A percentile compares a stretch with the other conserved stretches of the same genome.
Conservation (phyloP, 2,888 invertebrate genomes). For the Lacanobia wlatinum region DNA sequence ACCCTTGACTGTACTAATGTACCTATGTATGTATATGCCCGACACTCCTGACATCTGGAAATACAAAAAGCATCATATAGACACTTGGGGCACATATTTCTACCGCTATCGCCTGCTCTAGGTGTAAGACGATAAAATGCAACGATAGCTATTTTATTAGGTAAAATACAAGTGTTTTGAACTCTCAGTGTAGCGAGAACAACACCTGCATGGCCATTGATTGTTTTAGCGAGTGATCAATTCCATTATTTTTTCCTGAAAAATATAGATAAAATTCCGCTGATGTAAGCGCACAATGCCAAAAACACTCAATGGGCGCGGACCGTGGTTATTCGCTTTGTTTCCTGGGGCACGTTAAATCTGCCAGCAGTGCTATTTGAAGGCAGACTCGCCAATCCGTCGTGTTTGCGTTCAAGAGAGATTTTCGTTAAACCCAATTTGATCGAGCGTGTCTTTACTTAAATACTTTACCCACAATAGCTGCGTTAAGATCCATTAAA, state of each 20-base stretch:
- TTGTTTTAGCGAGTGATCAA: slow-evolving; percentile 2
- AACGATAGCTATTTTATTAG: slow-evolving; percentile 19
- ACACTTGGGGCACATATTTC: slow-evolving; percentile 18
- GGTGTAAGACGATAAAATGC: slow-evolving; percentile 31
- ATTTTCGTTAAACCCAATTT: slow-evolving; percentile 63
- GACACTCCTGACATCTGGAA: no score
- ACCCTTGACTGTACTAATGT: no score
- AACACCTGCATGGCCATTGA: neutral
- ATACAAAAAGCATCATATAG: neutral
- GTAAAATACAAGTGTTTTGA: slow-evolving; percentile 11
- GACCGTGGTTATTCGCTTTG: slow-evolving; percentile 52
- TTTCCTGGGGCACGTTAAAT: slow-evolving; percentile 57
- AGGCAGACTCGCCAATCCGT: slow-evolving; percentile 47
- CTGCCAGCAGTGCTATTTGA: slow-evolving; percentile 58
- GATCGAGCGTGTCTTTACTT: slow-evolving; percentile 52
- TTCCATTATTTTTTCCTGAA: slow-evolving; percentile 7
- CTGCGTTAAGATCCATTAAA: slow-evolving; percentile 37
- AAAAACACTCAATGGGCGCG: slow-evolving; percentile 48
- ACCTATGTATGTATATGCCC: no score
- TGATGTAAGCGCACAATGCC: slow-evolving; percentile 39
- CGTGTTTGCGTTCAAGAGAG: slow-evolving; percentile 59
- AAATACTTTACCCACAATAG: slow-evolving; percentile 53
- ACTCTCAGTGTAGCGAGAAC: neutral
- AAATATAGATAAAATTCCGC: slow-evolving; percentile 44
- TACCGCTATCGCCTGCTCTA: slow-evolving; percentile 1